A percentile compares a stretch with the other conserved stretches of the same genome.
Conservation (phyloP, 1,140 invertebrate species). For the Drosophila ananassae region DNA sequence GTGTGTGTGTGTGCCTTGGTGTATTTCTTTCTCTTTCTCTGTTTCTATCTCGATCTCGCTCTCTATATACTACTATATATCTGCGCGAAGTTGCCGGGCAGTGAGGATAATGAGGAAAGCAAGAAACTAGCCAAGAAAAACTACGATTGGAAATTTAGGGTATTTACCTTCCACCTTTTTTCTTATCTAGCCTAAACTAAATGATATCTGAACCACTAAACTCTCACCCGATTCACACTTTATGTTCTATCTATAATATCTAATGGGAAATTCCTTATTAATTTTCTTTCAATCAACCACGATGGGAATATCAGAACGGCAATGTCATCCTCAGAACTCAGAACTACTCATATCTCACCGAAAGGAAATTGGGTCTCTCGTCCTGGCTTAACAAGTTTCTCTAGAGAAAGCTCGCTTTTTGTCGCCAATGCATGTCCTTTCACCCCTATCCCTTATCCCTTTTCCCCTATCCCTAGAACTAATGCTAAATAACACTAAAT, state of each 20-base stretch:
- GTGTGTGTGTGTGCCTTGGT: constrained; percentile 44
- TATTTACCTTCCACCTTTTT: constrained; percentile 84
- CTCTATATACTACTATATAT: constrained; percentile 12
- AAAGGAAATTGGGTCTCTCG: constrained; percentile 19
- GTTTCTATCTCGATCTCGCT: constrained; percentile 29
- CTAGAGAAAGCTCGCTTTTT: constrained; percentile 31
- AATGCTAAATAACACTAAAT: constrained; percentile 36
- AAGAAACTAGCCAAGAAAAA: constrained; percentile 87
- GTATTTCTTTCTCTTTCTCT: constrained; percentile 48
- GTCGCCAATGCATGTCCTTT: constrained; percentile 31
- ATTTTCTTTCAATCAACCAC: constrained; percentile 30
- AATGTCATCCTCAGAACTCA: constrained; percentile 41
- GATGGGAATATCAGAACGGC: constrained; percentile 20
- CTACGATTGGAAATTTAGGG: constrained; percentile 92
- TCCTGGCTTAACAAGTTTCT: constrained; percentile 33
- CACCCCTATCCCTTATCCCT: background rate
- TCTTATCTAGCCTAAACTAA: constrained; percentile 32
- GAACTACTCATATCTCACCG: constrained; percentile 38
- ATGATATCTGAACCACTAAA: constrained; percentile 35
- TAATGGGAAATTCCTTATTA: constrained; percentile 44
- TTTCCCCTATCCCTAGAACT: background rate
- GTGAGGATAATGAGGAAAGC: constrained; percentile 85
- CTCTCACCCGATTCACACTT: constrained; percentile 54
- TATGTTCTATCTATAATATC: constrained; percentile 26
- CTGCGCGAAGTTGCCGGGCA: constrained; percentile 81